A percentile compares a stretch with the other conserved stretches of the same genome.
Conservation (phyloP, 2,113 vertebrate genomes). For the Microtus oregoni region DNA sequence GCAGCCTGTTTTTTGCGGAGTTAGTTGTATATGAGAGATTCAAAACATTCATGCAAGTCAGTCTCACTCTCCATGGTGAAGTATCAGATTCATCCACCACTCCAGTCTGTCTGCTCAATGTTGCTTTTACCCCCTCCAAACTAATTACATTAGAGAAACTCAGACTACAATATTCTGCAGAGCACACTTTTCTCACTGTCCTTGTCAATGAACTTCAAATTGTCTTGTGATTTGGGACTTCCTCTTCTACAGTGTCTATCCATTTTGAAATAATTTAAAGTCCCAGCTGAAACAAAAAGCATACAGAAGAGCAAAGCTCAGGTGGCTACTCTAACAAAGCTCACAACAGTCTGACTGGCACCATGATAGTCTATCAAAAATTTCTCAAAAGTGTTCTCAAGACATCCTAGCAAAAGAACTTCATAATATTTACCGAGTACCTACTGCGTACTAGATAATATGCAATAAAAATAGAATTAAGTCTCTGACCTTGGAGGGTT, state of each 20-base stretch:
- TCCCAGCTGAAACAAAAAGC: slow-evolving; percentile 57
- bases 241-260: slow-evolving; percentile 48
- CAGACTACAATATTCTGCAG: slow-evolving; percentile 65
- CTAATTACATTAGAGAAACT: slow-evolving; percentile 72
- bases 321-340: slow-evolving; percentile 61
- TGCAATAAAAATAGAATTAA: not conserved
- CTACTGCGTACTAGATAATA: not conserved
- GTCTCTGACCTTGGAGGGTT: not conserved
- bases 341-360: not conserved
- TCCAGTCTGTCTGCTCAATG: slow-evolving; percentile 52
- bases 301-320: slow-evolving; percentile 57
- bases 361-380: not conserved
- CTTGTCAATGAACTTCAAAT: slow-evolving; percentile 75
- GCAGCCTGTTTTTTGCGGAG: not conserved
- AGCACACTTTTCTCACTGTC: slow-evolving; percentile 55
- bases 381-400: slow-evolving; percentile 17
- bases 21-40: not conserved
- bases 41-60: not conserved
- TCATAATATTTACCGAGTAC: not conserved
- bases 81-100: not conserved
- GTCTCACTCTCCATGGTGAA: not conserved
- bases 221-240: slow-evolving; percentile 77
- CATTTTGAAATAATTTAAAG: slow-evolving; percentile 75
- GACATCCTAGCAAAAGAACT: not conserved
- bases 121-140: slow-evolving; percentile 1